Evolutionary conservation across 2,797 vertebrate species (phyloP).

Genomic region (Aulostomus chinensis): DNA sequence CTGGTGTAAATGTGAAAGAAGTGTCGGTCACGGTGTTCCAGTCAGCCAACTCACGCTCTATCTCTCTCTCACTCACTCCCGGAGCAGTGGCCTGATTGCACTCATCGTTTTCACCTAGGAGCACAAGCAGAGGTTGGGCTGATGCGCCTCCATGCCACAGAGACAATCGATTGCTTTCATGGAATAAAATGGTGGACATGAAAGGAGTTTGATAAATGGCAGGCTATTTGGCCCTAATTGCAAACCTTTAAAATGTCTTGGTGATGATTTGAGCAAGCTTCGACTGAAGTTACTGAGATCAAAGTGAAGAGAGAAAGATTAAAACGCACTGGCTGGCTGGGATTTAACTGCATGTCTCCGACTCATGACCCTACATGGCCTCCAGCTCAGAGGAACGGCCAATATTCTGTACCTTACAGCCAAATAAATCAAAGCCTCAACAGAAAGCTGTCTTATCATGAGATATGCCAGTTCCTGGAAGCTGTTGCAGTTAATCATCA

Average conservation of each 20-base stretch:
- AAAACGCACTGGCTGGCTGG: constrained; percentile 56
- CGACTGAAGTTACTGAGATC: constrained; percentile 71
- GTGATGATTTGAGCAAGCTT: constrained; percentile 72
- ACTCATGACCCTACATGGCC: constrained; percentile 63
- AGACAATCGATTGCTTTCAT: constrained; percentile 74
- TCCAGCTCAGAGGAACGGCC: constrained; percentile 31
- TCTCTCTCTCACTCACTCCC: constrained; percentile 41
- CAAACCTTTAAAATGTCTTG: constrained; percentile 76
- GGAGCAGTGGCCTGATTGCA: constrained; percentile 47
- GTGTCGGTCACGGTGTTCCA: constrained; percentile 52
- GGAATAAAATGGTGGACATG: constrained; percentile 76
- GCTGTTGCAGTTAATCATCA: constrained; percentile 71
- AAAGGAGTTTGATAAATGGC: constrained; percentile 75
- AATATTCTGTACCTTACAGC: constrained; percentile 56
- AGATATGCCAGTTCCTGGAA: constrained; percentile 59
- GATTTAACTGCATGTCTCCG: constrained; percentile 63
- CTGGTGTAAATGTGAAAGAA: constrained; percentile 57
- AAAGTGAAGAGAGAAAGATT: constrained; percentile 71
- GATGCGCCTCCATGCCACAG: constrained; percentile 50
- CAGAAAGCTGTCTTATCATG: constrained; percentile 65
- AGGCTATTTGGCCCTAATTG: constrained; percentile 74
- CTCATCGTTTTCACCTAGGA: constrained; percentile 50
- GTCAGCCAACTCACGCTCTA: constrained; percentile 48
- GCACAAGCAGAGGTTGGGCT: constrained; percentile 51
- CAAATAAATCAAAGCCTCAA: constrained; percentile 70